These are phyloP conservation scores for Chalcosyrphus nemorum DNA, from an alignment of 2,888 invertebrate species.

Conservation along the genomic window DNA sequence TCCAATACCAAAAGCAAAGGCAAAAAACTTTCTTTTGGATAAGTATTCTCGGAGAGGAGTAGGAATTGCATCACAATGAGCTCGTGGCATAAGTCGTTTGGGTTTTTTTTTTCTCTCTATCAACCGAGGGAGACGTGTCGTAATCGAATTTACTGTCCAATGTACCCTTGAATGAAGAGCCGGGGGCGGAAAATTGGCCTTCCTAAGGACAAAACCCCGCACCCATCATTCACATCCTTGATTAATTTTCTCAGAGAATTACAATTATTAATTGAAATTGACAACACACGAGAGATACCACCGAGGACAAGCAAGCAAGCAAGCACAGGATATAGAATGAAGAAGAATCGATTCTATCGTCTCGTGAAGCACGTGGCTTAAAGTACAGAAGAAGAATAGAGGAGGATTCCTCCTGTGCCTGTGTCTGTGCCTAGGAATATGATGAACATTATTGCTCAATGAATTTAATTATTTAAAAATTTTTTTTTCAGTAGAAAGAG, in stretches of 20 bases:
- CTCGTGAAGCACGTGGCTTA: not conserved
- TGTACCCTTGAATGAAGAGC: not conserved
- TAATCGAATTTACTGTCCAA: conserved; percentile 34
- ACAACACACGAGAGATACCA: not conserved
- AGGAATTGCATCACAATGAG: conserved; percentile 1
- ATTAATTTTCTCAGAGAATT: conserved; percentile 19
- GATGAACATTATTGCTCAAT: conserved; percentile 27
- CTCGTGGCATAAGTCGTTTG: not conserved
- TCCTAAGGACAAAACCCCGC: not conserved
- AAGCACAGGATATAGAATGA: not conserved
- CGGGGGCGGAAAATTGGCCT: not conserved
- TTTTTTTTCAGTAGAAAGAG: not conserved
- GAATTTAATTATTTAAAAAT: conserved; percentile 22
- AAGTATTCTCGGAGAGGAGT: not conserved
- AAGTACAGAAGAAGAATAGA: not conserved
- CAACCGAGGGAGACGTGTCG: conserved; percentile 1
- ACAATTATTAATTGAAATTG: conserved; percentile 39
- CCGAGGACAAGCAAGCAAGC: not conserved
- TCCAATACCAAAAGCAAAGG: not conserved
- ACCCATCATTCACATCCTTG: not conserved
- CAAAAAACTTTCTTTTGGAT: not conserved
- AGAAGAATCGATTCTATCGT: not conserved
- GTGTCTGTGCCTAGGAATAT: not conserved
- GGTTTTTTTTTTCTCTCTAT: not conserved
- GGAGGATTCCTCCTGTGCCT: too few species aligned